Percentiles rank a stretch among this genome's conserved stretches.
These are phyloP conservation scores for Antheraea mylitta DNA, from an alignment of 1,140 invertebrate genomes.

Conservation along the genomic window DNA sequence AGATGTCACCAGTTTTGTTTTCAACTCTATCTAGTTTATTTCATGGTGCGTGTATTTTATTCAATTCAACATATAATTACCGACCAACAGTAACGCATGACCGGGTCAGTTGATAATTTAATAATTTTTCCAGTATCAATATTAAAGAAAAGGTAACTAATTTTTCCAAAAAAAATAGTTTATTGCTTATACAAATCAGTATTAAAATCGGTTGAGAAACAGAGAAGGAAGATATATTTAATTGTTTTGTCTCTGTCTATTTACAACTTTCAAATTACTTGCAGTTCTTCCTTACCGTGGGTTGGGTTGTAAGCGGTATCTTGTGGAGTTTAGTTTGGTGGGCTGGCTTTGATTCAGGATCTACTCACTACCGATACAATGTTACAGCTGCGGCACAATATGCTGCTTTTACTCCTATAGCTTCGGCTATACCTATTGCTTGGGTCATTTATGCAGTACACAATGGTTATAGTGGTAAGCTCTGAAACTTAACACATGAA, in stretches of 20 bases:
- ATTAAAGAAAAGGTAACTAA: too few relatives aligned
- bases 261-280: constrained; percentile 15
- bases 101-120: too few relatives aligned
- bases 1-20: too few relatives aligned
- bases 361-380: constrained; percentile 81
- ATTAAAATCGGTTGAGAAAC: too few relatives aligned
- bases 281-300: constrained; percentile 76
- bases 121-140: too few relatives aligned
- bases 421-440: constrained; percentile 80
- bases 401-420: constrained; percentile 82
- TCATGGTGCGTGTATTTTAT: too few relatives aligned
- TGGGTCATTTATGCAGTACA: constrained; percentile 84
- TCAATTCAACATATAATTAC: too few relatives aligned
- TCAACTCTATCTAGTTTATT: too few relatives aligned
- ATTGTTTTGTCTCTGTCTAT: neutral
- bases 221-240: neutral
- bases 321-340: constrained; percentile 80
- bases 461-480: constrained; percentile 80
- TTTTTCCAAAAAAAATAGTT: too few relatives aligned
- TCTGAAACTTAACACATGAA: neutral
- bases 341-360: constrained; percentile 80
- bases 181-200: too few relatives aligned
- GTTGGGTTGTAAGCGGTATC: constrained; percentile 77
- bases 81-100: too few relatives aligned
- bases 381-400: constrained; percentile 82